Evolutionary conservation across 1,140 invertebrate species (phyloP).

Genomic region (Diachasma alloeum): DNA sequence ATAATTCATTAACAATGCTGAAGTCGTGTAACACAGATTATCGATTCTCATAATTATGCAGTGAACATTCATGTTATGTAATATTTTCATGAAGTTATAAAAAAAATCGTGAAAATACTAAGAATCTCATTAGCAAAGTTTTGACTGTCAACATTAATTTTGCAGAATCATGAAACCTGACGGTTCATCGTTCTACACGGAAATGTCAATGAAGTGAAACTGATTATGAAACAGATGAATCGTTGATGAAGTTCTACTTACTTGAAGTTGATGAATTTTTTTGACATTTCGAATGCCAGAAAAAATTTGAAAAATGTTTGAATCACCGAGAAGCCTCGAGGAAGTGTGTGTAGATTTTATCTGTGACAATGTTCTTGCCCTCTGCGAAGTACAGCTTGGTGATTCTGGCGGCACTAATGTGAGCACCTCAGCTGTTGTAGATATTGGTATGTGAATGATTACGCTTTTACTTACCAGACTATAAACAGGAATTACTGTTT

Average conservation of each 20-base stretch:
- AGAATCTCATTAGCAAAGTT: too few relatives aligned
- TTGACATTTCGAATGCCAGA: neutral
- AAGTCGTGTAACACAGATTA: too few relatives aligned
- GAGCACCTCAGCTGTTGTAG: constrained; percentile 1
- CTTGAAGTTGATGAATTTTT: neutral
- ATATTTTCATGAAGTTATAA: too few relatives aligned
- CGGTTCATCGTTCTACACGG: neutral
- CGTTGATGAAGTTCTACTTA: neutral
- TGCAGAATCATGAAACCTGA: neutral
- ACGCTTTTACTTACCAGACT: too few relatives aligned
- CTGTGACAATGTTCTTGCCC: constrained; percentile 71
- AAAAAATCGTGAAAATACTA: too few relatives aligned
- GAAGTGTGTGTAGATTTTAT: constrained; percentile 76
- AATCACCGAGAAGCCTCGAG: constrained; percentile 71
- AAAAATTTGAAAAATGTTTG: constrained; percentile 66
- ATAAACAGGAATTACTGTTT: too few relatives aligned
- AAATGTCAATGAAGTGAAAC: neutral
- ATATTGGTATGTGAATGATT: neutral
- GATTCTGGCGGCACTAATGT: constrained; percentile 39
- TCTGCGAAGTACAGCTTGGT: constrained; percentile 65
- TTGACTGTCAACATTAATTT: too few relatives aligned
- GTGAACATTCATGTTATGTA: too few relatives aligned
- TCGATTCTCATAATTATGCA: too few relatives aligned
- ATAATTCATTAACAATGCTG: too few relatives aligned
- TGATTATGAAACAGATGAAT: neutral